Evolutionary conservation across 2,113 vertebrate genomes (phyloP).

Genomic region (Indicator maculatus): DNA sequence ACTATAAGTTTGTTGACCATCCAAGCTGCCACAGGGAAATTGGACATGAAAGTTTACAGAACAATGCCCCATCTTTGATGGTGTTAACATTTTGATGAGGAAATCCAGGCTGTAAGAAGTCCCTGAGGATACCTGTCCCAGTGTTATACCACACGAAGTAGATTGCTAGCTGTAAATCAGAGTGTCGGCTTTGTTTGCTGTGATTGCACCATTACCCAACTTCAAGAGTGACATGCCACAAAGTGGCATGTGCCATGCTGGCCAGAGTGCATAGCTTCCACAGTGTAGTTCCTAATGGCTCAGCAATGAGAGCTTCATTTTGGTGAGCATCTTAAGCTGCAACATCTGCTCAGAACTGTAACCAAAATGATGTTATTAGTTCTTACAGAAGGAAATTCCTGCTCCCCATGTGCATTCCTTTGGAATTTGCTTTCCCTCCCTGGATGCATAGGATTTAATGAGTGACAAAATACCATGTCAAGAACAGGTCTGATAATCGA

Average conservation of each 20-base stretch:
- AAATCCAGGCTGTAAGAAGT: not conserved
- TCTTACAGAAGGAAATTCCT: conserved; percentile 42
- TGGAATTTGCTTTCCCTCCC: conserved; percentile 18
- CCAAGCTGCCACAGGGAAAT: not conserved
- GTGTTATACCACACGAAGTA: not conserved
- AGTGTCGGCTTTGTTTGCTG: not conserved
- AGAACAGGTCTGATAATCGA: not conserved
- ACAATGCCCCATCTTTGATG: not conserved
- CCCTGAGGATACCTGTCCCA: not conserved
- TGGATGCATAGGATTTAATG: not conserved
- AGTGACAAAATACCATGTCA: conserved; percentile 3
- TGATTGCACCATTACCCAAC: not conserved
- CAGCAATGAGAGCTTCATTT: not conserved
- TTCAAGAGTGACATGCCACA: not conserved
- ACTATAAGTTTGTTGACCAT: not conserved
- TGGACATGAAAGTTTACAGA: not conserved
- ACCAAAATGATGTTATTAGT: not conserved
- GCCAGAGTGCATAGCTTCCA: not conserved
- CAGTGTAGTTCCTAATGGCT: conserved; percentile 27
- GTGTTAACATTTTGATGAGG: not conserved
- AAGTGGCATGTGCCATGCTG: not conserved
- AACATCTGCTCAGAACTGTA: conserved; percentile 49
- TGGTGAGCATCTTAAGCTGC: not conserved
- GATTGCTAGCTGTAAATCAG: not conserved
- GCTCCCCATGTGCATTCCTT: not conserved